Percentiles rank a stretch among this genome's conserved stretches.
These are phyloP conservation scores for Brachyrhaphis roseni DNA, from an alignment of 2,797 vertebrate genomes.

Conservation along the genomic window DNA sequence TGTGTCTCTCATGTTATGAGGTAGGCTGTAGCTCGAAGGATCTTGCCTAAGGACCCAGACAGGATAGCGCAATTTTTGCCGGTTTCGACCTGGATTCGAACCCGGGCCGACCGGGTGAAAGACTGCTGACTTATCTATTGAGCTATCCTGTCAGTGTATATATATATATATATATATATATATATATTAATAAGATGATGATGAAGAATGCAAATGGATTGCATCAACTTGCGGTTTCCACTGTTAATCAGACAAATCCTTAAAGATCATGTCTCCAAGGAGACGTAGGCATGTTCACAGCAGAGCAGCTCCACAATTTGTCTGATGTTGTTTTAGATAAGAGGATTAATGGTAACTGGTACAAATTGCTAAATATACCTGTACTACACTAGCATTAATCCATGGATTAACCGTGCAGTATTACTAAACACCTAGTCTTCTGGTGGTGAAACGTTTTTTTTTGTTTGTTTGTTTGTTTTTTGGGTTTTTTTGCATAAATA, in stretches of 20 bases:
- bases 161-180: no score
- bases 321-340: constrained; percentile 26
- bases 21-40: no score
- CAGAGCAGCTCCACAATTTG: constrained; percentile 13
- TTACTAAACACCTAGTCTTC: background rate
- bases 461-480: background rate
- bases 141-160: no score
- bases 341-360: constrained; percentile 11
- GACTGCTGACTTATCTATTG: no score
- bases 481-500: background rate
- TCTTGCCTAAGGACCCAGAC: no score
- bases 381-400: background rate
- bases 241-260: constrained; percentile 36
- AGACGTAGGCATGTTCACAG: constrained; percentile 35
- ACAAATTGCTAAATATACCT: constrained; percentile 13
- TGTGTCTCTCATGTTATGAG: no score
- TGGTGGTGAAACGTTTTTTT: background rate
- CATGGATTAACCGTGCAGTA: background rate
- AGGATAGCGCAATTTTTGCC: no score
- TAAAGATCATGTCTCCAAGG: constrained; percentile 19
- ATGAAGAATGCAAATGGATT: constrained; percentile 6
- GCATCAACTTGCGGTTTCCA: constrained; percentile 16
- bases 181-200: background rate
- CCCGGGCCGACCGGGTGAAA: no score
- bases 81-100: no score